Conservation (phyloP, 2,113 vertebrate genomes). For the Cryptomyrus ogoouensis region DNA sequence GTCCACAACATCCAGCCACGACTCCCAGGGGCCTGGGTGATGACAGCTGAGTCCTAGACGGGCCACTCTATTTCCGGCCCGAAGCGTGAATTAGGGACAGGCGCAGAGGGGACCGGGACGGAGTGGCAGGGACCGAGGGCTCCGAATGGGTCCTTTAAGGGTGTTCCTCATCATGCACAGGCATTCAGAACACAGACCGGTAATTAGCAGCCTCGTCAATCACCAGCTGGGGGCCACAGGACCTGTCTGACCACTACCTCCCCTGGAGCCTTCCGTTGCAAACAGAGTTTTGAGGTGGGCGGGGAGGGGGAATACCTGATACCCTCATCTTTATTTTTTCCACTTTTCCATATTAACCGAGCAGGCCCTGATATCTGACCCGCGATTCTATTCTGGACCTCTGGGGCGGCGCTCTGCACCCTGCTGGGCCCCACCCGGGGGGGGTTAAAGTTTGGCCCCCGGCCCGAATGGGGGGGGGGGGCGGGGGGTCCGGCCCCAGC, state of each 20-base stretch:
- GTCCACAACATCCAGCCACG: background rate
- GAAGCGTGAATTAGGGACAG: background rate
- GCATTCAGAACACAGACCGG: background rate
- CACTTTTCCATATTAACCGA: background rate
- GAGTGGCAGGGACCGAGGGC: background rate
- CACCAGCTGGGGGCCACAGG: background rate
- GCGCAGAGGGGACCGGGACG: no score
- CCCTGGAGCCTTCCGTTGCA: background rate
- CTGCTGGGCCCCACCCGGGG: background rate
- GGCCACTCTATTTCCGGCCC: background rate
- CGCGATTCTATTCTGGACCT: background rate
- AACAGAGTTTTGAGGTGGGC: background rate
- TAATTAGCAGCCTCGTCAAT: background rate
- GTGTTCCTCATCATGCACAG: background rate
- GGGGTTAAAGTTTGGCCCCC: background rate
- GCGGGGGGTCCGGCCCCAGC: no score
- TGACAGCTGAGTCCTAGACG: slow-evolving; percentile 11
- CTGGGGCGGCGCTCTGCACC: background rate
- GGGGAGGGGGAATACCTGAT: background rate
- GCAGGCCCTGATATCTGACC: background rate
- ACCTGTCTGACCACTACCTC: background rate
- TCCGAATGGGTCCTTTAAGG: background rate
- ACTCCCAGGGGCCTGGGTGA: background rate
- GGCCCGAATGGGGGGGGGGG: background rate
- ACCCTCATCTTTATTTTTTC: background rate